Evolutionary conservation across 2,888 invertebrate genomes (phyloP), one percentile per base, ranked within the genome.

Genomic region (Crossocerus cetratus): DNA sequence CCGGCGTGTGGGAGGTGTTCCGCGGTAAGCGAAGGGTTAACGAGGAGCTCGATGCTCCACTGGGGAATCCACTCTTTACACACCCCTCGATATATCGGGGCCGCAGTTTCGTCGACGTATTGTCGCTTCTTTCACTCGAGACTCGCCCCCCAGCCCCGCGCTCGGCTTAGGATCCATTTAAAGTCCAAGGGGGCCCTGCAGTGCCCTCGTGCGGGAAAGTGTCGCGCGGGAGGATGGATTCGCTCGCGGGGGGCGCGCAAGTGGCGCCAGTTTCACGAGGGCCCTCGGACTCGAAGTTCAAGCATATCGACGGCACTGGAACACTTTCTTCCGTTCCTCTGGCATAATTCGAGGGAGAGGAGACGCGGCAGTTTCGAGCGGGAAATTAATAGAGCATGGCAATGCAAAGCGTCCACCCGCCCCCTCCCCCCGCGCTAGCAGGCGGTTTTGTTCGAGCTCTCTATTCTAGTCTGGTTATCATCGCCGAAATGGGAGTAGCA

Each of bases 351-450:
- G n/a, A n/a, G n/a, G 42, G 64, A 75, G 61, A 62, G 62, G 69
- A 45, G 62, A 62, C 69, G 55, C 62, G 69, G 58, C 20, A 44
- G 45, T 45, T 20, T 18, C 55, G 56, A 69, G 22, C 20, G n/a
- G 5, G 8, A 22, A 69, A 21, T 76, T 76, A 74, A 76, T 65
- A 76, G 69, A 73, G 61, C 69, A 42, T 73, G 66, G 63, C 66
- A 69, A 73, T 57, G 42, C 57, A 4, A 69, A 64, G 45, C 44
- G 66, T 66, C 65, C 66, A 43, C n/a, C 21, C n/a, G 20, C 16
- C n/a, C n/a, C n/a, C n/a, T n/a, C n/a, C n/a, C n/a, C n/a, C n/a
- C n/a, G n/a, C n/a, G 32, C 8, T 32, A 32, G 11, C 32, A 32
- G 5, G 32, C 32, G 32, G 32, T 32, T n/a, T n/a, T 2, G 32